Conservation (phyloP, 2,888 invertebrate genomes). For the Zelleria hepariella region DNA sequence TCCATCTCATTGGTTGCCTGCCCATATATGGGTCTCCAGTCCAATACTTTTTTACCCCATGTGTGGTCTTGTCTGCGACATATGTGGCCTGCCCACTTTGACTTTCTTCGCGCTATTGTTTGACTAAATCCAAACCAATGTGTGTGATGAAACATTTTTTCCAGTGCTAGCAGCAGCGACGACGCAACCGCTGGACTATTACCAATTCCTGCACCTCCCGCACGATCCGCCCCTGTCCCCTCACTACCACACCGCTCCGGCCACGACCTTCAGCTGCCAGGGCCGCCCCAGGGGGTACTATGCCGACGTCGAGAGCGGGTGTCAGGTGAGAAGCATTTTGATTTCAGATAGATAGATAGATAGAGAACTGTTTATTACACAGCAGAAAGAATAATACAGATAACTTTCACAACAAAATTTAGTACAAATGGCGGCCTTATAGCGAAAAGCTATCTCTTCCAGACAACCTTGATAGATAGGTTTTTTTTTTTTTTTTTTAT, state of each 20-base stretch:
- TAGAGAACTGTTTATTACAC: too few relatives aligned
- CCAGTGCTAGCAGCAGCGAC: constrained; percentile 30
- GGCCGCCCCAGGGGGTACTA: constrained; percentile 54
- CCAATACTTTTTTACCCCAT: too few relatives aligned
- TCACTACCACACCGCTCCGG: constrained; percentile 46
- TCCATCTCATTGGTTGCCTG: too few relatives aligned
- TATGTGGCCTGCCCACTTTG: too few relatives aligned
- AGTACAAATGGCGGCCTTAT: too few relatives aligned
- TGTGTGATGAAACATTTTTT: constrained; percentile 11
- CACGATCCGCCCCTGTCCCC: constrained; percentile 72
- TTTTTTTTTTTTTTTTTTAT: background rate
- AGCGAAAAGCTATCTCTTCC: too few relatives aligned
- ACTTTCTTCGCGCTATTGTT: too few relatives aligned
- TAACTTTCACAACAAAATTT: background rate
- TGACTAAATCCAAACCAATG: background rate
- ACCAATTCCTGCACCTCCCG: constrained; percentile 70
- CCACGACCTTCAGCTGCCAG: constrained; percentile 54
- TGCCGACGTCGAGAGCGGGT: constrained; percentile 61
- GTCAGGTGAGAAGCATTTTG: constrained; percentile 47
- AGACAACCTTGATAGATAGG: too few relatives aligned
- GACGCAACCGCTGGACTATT: constrained; percentile 55
- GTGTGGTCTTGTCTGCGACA: too few relatives aligned
- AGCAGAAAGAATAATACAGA: background rate
- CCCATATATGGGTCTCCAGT: too few relatives aligned
- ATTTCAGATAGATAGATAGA: background rate